Evolutionary conservation across 2,888 invertebrate species (phyloP).

Genomic region (Amorpha juglandis): DNA sequence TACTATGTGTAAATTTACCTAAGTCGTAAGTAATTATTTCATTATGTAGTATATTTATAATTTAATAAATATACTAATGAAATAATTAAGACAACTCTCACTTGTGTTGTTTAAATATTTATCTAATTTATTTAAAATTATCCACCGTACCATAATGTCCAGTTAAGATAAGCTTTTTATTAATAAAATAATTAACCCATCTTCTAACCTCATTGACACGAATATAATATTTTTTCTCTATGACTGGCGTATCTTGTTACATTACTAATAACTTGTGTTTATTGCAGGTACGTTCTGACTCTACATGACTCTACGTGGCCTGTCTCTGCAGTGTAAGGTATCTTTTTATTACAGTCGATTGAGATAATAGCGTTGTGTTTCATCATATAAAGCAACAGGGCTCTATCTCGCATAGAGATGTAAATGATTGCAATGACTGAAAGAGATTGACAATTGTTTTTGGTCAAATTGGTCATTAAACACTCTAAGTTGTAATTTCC

Average conservation of each 20-base stretch:
- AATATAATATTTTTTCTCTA: neutral
- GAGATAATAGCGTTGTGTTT: slow-evolving; percentile 4
- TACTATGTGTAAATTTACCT: too few relatives aligned
- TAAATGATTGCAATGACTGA: too few relatives aligned
- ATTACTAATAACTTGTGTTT: slow-evolving; percentile 20
- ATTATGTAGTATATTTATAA: too few relatives aligned
- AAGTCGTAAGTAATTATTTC: too few relatives aligned
- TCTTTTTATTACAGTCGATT: slow-evolving; percentile 13
- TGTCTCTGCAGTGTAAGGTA: slow-evolving; percentile 10
- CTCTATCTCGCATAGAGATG: neutral
- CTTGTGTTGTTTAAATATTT: too few relatives aligned
- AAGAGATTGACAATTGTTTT: too few relatives aligned
- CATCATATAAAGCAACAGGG: neutral
- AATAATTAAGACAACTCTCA: neutral
- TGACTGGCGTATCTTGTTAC: slow-evolving; percentile 18
- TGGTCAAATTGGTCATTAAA: too few relatives aligned
- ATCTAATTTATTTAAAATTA: slow-evolving; percentile 1
- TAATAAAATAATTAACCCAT: slow-evolving; percentile 5
- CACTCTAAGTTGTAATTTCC: too few relatives aligned
- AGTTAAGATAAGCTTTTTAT: slow-evolving; percentile 4
- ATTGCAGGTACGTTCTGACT: slow-evolving; percentile 22
- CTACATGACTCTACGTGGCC: neutral
- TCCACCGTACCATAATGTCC: neutral
- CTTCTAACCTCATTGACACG: slow-evolving; percentile 7
- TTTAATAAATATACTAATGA: too few relatives aligned